A percentile compares a stretch with the other conserved stretches of the same genome.
Conservation (phyloP, 2,888 invertebrate genomes). For the Volucella inanis region DNA sequence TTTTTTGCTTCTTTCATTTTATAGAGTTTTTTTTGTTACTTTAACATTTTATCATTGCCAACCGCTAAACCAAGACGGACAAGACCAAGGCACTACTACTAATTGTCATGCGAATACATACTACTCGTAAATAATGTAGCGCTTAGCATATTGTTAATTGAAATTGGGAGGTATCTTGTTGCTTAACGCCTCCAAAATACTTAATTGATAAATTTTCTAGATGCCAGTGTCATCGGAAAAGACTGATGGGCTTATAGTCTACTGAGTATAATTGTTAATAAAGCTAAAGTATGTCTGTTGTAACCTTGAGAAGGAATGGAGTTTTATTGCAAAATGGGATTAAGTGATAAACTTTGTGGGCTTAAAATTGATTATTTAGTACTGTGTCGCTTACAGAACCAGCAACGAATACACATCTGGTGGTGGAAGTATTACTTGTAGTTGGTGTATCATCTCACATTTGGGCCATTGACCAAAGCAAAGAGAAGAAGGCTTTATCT, state of each 20-base stretch:
- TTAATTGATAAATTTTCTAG: slow-evolving; percentile 5
- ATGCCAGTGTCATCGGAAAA: slow-evolving; percentile 11
- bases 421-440: not conserved
- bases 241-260: not conserved
- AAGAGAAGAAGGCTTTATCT: slow-evolving; percentile 17
- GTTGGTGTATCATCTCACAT: not conserved
- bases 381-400: slow-evolving; percentile 7
- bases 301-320: slow-evolving; percentile 35
- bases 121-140: not conserved
- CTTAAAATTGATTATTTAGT: slow-evolving; percentile 1
- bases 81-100: too few relatives aligned
- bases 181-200: not conserved
- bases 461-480: slow-evolving; percentile 49
- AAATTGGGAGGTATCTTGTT: not conserved
- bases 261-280: slow-evolving; percentile 5
- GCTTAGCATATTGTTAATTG: not conserved
- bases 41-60: not conserved
- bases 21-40: not conserved
- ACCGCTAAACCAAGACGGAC: not conserved
- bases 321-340: slow-evolving; percentile 36
- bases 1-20: not conserved
- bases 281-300: not conserved
- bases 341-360: slow-evolving; percentile 4
- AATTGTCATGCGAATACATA: too few relatives aligned
- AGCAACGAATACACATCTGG: not conserved